Evolutionary conservation across 2,888 invertebrate genomes (phyloP).

Genomic region (Macaria liturata): DNA sequence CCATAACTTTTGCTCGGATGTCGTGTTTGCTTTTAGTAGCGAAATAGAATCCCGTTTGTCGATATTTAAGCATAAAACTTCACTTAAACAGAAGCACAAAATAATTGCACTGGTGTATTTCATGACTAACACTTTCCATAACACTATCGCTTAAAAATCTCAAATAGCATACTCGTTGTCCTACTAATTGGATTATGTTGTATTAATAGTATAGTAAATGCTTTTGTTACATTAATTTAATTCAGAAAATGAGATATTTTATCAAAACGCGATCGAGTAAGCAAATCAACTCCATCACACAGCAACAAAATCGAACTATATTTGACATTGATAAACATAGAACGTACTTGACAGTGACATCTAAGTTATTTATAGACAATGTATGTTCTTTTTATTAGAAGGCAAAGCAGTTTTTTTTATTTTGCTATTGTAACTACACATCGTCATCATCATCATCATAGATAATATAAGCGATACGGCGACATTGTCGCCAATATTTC

Average conservation of each 20-base stretch:
- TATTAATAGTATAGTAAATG: background rate
- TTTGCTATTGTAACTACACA: too few relatives aligned
- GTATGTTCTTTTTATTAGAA: too few relatives aligned
- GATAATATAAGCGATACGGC: too few relatives aligned
- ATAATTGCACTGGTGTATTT: constrained; percentile 68
- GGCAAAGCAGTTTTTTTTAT: too few relatives aligned
- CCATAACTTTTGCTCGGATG: constrained; percentile 70
- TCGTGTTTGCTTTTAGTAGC: constrained; percentile 56
- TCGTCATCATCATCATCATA: too few relatives aligned
- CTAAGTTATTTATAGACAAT: too few relatives aligned
- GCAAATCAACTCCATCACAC: constrained; percentile 1
- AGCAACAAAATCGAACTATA: background rate
- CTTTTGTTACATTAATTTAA: constrained; percentile 9
- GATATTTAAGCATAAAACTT: constrained; percentile 51
- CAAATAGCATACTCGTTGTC: constrained; percentile 1
- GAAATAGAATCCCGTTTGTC: constrained; percentile 58
- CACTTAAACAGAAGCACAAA: constrained; percentile 61
- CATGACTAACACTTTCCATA: constrained; percentile 76
- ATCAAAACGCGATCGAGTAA: constrained; percentile 8
- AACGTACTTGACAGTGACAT: background rate
- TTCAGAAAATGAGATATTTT: constrained; percentile 16
- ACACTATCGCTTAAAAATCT: constrained; percentile 42
- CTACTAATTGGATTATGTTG: constrained; percentile 1
- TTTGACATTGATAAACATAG: background rate
- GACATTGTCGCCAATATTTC: too few relatives aligned